These are phyloP conservation scores for Bellardia bayeri DNA, from an alignment of 2,888 invertebrate genomes.

Conservation along the genomic window DNA sequence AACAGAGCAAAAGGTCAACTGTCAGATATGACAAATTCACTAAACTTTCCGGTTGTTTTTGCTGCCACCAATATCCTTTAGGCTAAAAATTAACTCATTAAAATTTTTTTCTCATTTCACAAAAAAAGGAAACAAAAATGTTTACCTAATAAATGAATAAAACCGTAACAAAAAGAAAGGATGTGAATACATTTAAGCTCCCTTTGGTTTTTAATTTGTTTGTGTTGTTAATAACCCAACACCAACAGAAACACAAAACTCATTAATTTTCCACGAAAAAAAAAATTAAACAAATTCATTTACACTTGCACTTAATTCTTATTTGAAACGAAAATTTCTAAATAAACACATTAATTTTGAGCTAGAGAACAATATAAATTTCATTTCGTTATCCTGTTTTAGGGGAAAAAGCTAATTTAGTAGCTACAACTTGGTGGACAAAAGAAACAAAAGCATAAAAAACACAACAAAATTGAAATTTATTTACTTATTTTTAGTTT, in stretches of 20 bases:
- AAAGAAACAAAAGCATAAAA: not conserved
- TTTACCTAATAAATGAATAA: conserved; percentile 5
- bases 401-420: conserved; percentile 12
- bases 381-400: not conserved
- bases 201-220: not conserved
- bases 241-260: not conserved
- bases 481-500: conserved; percentile 53
- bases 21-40: conserved; percentile 2
- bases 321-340: not conserved
- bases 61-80: conserved; percentile 1
- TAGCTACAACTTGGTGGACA: not conserved
- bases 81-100: conserved; percentile 10
- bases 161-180: not conserved
- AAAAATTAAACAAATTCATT: conserved; percentile 38
- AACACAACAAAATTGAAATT: conserved; percentile 42
- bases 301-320: conserved; percentile 5
- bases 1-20: not conserved
- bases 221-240: not conserved
- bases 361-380: not conserved
- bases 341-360: conserved; percentile 16
- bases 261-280: conserved; percentile 47
- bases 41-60: not conserved
- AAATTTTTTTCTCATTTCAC: not conserved
- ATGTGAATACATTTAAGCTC: not conserved
- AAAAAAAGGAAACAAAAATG: conserved; percentile 11